Evolutionary conservation across 2,113 vertebrate genomes (phyloP).

Genomic region (Tamias sibiricus): DNA sequence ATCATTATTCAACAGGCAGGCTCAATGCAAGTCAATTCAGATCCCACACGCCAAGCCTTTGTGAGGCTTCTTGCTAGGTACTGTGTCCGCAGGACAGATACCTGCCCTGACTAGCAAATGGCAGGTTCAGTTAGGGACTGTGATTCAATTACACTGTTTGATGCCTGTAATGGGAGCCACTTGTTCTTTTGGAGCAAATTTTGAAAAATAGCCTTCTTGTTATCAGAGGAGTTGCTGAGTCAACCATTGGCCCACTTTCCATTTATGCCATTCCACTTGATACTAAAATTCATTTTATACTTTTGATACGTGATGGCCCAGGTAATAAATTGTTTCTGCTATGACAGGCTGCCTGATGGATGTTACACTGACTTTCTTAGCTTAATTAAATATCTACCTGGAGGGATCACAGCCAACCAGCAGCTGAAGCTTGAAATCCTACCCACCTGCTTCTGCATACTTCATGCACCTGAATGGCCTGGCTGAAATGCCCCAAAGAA

Average conservation of each 20-base stretch:
- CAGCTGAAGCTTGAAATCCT: constrained; percentile 70
- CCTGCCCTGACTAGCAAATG: neutral
- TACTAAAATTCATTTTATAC: constrained; percentile 63
- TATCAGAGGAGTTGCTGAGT: constrained; percentile 78
- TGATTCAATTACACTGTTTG: neutral
- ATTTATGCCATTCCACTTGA: constrained; percentile 64
- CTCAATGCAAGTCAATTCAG: neutral
- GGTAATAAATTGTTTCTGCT: constrained; percentile 62
- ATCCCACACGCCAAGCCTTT: neutral
- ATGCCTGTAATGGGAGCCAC: constrained; percentile 71
- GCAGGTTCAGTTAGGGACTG: neutral
- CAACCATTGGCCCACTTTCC: constrained; percentile 50
- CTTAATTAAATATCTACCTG: constrained; percentile 83
- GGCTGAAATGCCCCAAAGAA: constrained; percentile 74
- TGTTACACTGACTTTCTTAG: constrained; percentile 78
- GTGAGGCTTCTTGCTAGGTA: neutral
- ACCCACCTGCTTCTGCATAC: constrained; percentile 73
- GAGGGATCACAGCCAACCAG: constrained; percentile 76
- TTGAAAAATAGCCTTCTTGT: constrained; percentile 72
- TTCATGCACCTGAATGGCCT: constrained; percentile 63
- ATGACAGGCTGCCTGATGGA: constrained; percentile 70
- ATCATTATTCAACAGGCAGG: neutral
- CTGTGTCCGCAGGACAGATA: neutral
- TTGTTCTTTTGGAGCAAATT: constrained; percentile 54
- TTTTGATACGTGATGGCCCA: constrained; percentile 75